These are phyloP conservation scores for Terebella lapidaria DNA, from an alignment of 2,888 invertebrate species.

Conservation along the genomic window DNA sequence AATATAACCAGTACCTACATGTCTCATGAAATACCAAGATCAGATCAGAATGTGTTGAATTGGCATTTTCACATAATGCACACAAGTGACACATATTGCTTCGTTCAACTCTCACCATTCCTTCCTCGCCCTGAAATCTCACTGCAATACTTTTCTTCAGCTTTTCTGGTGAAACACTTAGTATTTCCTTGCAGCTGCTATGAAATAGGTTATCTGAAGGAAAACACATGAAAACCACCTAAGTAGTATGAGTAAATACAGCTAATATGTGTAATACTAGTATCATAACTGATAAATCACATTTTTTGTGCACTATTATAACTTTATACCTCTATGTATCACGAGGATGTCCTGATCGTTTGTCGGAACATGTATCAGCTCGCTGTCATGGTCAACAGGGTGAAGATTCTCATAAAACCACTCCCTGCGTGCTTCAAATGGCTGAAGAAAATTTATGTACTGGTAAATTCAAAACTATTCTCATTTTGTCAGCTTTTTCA, in stretches of 20 bases:
- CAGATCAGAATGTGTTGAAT: too few relatives aligned
- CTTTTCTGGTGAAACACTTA: conserved; percentile 30
- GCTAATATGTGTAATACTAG: too few relatives aligned
- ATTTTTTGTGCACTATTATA: too few relatives aligned
- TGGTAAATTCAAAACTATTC: too few relatives aligned
- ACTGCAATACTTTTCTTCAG: conserved; percentile 40
- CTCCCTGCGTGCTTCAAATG: conserved; percentile 37
- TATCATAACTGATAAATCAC: too few relatives aligned
- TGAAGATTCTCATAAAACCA: conserved; percentile 48
- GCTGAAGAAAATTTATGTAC: too few relatives aligned
- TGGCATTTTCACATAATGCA: too few relatives aligned
- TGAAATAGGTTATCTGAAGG: conserved; percentile 39
- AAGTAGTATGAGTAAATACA: too few relatives aligned
- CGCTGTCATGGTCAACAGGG: conserved; percentile 23
- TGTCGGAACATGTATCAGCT: conserved; percentile 27
- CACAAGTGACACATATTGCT: too few relatives aligned
- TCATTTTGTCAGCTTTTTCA: too few relatives aligned
- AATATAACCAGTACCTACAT: background rate
- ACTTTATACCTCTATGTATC: conserved; percentile 36
- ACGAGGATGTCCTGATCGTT: conserved; percentile 32
- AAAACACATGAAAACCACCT: background rate
- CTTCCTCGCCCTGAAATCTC: conserved; percentile 44
- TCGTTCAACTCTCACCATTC: conserved; percentile 41
- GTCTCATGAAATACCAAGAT: too few relatives aligned
- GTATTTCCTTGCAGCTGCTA: conserved; percentile 41